Percentiles rank a stretch among this genome's conserved stretches.
These are phyloP conservation scores for Dryococelus australis DNA, from an alignment of 2,888 invertebrate species.

Conservation along the genomic window DNA sequence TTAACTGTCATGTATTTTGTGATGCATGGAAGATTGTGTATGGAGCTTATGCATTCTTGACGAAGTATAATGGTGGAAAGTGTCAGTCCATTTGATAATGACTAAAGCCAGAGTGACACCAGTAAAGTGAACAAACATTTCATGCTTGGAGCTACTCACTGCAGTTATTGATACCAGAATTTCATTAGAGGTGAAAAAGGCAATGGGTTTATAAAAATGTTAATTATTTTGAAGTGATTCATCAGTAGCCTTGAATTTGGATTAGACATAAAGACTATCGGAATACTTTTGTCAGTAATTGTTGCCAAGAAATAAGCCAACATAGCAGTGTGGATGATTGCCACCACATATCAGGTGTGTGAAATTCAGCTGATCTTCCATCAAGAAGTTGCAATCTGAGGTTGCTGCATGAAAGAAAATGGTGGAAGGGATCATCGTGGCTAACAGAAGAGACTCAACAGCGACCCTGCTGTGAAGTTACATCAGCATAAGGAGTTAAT, in stretches of 20 bases:
- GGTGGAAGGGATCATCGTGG: not conserved
- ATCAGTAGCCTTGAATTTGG: not conserved
- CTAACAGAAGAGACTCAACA: not conserved
- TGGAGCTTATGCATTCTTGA: too few species aligned
- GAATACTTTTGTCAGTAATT: not conserved
- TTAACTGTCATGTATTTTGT: too few species aligned
- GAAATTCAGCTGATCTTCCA: not conserved
- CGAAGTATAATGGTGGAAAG: too few species aligned
- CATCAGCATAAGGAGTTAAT: not conserved
- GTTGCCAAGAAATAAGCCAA: not conserved
- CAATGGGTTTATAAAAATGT: not conserved
- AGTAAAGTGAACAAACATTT: not conserved
- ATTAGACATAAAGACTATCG: not conserved
- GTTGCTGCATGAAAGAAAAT: not conserved
- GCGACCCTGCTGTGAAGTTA: not conserved
- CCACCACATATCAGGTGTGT: not conserved
- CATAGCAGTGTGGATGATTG: not conserved
- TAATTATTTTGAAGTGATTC: constrained; percentile 3
- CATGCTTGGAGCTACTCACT: not conserved
- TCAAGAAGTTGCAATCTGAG: not conserved
- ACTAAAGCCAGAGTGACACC: too few species aligned
- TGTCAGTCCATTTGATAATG: too few species aligned
- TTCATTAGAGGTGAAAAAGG: not conserved
- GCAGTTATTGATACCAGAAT: not conserved
- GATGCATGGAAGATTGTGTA: too few species aligned